Evolutionary conservation across 2,113 vertebrate species (phyloP).

Genomic region (Centropus unirufus): DNA sequence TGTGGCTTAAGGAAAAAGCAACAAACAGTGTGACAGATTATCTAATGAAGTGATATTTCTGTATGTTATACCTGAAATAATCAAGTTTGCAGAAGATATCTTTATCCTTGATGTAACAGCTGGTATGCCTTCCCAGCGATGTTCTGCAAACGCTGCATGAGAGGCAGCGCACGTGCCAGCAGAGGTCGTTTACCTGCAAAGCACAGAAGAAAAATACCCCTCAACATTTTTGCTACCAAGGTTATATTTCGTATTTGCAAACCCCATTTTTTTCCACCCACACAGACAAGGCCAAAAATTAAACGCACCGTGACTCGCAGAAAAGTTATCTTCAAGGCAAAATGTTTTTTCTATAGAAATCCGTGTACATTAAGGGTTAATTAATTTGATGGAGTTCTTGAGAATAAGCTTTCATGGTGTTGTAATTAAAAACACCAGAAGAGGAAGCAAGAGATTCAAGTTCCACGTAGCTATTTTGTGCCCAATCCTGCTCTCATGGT

Average conservation of each 20-base stretch:
- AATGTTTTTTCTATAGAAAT: neutral
- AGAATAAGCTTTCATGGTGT: neutral
- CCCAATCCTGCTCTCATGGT: neutral
- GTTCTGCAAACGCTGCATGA: conserved; percentile 97
- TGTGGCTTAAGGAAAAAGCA: neutral
- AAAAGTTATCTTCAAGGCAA: neutral
- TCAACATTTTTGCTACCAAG: neutral
- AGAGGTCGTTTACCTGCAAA: conserved; percentile 92
- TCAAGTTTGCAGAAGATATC: conserved; percentile 99
- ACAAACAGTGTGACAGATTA: neutral
- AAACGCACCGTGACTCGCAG: rapidly evolving
- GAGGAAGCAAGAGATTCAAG: neutral
- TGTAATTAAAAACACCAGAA: neutral
- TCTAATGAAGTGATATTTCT: neutral
- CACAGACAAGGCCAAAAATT: neutral
- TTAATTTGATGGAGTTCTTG: neutral
- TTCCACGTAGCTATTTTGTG: neutral
- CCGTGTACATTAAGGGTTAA: neutral
- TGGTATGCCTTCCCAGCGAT: conserved; percentile 91
- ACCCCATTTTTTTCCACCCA: neutral
- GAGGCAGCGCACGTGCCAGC: conserved; percentile 97
- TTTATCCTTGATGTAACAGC: conserved; percentile 98
- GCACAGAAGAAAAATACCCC: neutral
- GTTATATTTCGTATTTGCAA: neutral
- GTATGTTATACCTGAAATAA: conserved; percentile 90